Conservation (phyloP, 1,140 invertebrate species). For the Drosophila rufa region DNA sequence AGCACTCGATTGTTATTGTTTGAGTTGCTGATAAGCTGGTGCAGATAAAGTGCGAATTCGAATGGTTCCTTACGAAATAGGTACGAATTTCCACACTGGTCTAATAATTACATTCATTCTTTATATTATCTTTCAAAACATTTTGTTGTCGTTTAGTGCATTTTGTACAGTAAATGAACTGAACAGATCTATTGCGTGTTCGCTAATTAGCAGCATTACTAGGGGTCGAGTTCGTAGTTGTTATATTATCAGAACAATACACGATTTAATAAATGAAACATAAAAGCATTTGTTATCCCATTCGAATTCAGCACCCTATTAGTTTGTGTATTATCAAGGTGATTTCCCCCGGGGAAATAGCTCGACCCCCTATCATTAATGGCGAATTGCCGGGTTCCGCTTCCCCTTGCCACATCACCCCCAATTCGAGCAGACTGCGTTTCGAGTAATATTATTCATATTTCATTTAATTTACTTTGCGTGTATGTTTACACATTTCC, state of each 20-base stretch:
- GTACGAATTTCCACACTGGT: not conserved
- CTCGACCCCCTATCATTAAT: conserved; percentile 1
- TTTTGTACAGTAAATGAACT: not conserved
- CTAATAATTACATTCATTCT: conserved; percentile 1
- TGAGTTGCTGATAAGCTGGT: conserved; percentile 28
- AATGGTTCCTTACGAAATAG: conserved; percentile 8
- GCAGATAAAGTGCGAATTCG: conserved; percentile 24
- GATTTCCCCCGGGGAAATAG: not conserved
- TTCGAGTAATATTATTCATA: conserved; percentile 22
- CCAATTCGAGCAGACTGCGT: not conserved
- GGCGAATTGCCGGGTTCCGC: conserved; percentile 18
- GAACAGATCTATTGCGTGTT: conserved; percentile 33
- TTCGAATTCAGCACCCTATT: conserved; percentile 2
- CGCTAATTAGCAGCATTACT: conserved; percentile 17
- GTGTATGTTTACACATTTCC: conserved; percentile 30
- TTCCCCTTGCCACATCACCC: conserved; percentile 3
- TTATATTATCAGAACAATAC: not conserved
- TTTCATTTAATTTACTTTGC: conserved; percentile 48
- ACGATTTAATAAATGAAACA: not conserved
- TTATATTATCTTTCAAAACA: not conserved
- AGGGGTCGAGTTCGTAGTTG: not conserved
- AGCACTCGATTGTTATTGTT: conserved; percentile 69
- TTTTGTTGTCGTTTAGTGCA: conserved; percentile 15
- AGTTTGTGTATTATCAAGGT: conserved; percentile 2
- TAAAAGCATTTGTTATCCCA: not conserved